Evolutionary conservation across 2,113 vertebrate species (phyloP).

Genomic region (Eolophus roseicapilla): DNA sequence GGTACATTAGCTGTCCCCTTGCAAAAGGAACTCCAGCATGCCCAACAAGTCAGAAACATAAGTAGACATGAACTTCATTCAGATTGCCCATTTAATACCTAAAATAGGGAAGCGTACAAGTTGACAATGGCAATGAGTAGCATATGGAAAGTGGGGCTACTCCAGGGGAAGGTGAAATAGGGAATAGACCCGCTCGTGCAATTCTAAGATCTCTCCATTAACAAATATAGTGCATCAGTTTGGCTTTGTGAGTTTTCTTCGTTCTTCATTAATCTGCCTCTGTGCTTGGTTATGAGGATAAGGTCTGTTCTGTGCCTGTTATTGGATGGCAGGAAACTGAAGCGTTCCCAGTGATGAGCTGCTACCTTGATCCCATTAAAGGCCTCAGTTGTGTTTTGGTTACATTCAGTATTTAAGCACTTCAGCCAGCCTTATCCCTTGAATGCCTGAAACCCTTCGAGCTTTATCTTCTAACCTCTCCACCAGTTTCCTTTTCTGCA

Average conservation of each 20-base stretch:
- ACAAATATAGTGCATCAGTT: background rate
- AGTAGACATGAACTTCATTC: background rate
- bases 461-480: background rate
- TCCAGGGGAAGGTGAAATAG: fast-evolving
- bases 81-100: background rate
- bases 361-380: background rate
- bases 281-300: background rate
- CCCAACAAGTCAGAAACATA: background rate
- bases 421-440: background rate
- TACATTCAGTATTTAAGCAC: background rate
- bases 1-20: background rate
- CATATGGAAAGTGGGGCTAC: background rate
- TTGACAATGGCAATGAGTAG: background rate
- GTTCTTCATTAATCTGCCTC: background rate
- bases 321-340: background rate
- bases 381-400: background rate
- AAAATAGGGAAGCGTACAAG: background rate
- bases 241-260: background rate
- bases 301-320: background rate
- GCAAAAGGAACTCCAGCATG: background rate
- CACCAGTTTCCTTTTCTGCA: background rate
- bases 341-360: background rate
- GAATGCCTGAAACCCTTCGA: background rate
- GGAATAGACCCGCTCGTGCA: background rate
- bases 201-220: background rate